A percentile compares a stretch with the other conserved stretches of the same genome.
Evolutionary conservation across 1,140 invertebrate species (phyloP).

Genomic region (Panagrolaimus sp.): DNA sequence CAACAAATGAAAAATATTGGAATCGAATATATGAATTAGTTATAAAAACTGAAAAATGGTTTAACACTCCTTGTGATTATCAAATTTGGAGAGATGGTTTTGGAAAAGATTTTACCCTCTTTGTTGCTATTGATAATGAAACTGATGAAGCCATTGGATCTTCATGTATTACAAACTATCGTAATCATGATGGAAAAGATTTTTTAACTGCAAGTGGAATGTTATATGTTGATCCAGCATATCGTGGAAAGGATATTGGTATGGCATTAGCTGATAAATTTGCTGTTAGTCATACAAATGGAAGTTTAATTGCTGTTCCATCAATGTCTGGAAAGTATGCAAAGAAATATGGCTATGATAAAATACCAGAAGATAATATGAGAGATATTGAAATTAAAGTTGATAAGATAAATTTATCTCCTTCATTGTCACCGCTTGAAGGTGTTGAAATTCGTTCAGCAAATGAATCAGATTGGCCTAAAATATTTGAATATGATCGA

Average conservation of each 20-base stretch:
- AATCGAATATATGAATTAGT: background rate
- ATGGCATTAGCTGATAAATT: background rate
- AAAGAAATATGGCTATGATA: background rate
- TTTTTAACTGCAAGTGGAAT: background rate
- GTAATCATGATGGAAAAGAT: background rate
- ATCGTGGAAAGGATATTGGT: background rate
- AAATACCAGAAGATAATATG: background rate
- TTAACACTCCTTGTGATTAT: background rate
- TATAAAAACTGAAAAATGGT: background rate
- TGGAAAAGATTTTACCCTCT: background rate
- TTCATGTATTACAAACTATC: background rate
- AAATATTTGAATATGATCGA: conserved; percentile 1
- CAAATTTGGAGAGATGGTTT: background rate
- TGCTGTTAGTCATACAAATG: background rate
- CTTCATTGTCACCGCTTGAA: background rate
- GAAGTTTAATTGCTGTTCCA: background rate
- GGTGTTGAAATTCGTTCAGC: background rate
- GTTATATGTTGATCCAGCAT: background rate
- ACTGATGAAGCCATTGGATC: background rate
- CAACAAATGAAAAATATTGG: background rate
- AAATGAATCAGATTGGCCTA: background rate
- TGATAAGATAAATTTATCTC: background rate
- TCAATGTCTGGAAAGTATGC: background rate
- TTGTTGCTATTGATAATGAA: background rate
- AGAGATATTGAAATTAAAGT: background rate